Percentiles rank a stretch among this genome's conserved stretches.
Evolutionary conservation across 35 echinoderm and acorn worm genomes (phyloP).

Genomic region (Diadema setosum): DNA sequence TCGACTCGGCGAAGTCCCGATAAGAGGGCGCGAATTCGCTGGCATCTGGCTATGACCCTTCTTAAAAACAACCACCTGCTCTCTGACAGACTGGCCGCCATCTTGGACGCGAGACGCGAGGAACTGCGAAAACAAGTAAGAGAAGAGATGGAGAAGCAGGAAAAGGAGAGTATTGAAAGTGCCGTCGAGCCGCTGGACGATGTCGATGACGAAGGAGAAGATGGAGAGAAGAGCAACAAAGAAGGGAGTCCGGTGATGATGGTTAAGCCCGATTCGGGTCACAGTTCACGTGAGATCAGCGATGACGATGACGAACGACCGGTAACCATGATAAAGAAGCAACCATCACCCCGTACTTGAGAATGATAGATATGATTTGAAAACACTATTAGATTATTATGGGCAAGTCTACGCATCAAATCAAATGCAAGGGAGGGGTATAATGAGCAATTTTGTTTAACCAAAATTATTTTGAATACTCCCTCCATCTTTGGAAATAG

Average conservation of each 20-base stretch:
- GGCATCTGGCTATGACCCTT: constrained; percentile 45
- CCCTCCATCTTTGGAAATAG: neutral
- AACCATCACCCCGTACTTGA: too few species aligned
- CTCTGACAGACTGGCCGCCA: neutral
- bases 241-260: neutral
- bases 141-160: neutral
- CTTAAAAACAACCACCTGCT: constrained; percentile 30
- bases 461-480: too few species aligned
- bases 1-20: neutral
- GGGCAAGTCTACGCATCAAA: too few species aligned
- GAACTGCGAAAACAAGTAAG: neutral
- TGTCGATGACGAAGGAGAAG: neutral
- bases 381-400: too few species aligned
- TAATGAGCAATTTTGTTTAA: too few species aligned
- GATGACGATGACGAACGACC: neutral
- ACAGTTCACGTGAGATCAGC: neutral
- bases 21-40: constrained; percentile 34
- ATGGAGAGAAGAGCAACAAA: neutral
- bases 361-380: too few species aligned
- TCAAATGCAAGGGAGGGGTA: too few species aligned
- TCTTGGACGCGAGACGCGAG: neutral
- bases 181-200: neutral
- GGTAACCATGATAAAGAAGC: neutral
- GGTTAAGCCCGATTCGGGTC: neutral
- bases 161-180: neutral